Evolutionary conservation across 2,888 invertebrate genomes (phyloP).

Genomic region (Laothoe populi): DNA sequence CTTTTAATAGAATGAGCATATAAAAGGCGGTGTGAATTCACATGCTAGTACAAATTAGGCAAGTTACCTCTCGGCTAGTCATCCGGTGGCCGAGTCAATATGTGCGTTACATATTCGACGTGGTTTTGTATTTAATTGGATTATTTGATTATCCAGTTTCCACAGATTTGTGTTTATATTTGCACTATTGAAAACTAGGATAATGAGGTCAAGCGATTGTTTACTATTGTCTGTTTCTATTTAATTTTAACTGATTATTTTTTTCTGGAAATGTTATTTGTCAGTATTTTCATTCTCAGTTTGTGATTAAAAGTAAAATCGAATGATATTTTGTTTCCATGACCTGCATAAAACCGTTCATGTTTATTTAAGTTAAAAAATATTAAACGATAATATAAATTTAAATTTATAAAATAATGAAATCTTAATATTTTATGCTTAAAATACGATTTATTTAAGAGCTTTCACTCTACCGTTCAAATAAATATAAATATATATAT

Average conservation of each 20-base stretch:
- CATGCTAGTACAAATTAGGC: neutral
- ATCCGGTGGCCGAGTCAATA: neutral
- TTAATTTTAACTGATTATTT: no score
- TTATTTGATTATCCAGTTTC: slow-evolving; percentile 32
- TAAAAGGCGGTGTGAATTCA: neutral
- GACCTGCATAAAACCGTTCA: no score
- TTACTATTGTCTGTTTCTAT: neutral
- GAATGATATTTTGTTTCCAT: no score
- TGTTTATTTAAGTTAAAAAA: no score
- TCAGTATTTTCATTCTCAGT: no score
- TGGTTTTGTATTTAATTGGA: slow-evolving; percentile 33
- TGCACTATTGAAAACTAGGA: neutral
- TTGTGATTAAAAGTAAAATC: no score
- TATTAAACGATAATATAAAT: no score
- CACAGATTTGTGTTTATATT: slow-evolving; percentile 1
- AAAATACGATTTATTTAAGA: no score
- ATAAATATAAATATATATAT: no score
- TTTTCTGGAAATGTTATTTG: no score
- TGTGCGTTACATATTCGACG: slow-evolving; percentile 1
- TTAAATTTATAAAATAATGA: neutral
- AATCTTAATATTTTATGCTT: no score
- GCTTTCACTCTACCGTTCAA: neutral
- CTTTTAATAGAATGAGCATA: neutral
- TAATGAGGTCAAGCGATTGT: neutral
- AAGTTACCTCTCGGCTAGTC: neutral